Evolutionary conservation across 2,797 vertebrate genomes (phyloP), one percentile per base, ranked within the genome.

Genomic region (Intellagama lesueurii): DNA sequence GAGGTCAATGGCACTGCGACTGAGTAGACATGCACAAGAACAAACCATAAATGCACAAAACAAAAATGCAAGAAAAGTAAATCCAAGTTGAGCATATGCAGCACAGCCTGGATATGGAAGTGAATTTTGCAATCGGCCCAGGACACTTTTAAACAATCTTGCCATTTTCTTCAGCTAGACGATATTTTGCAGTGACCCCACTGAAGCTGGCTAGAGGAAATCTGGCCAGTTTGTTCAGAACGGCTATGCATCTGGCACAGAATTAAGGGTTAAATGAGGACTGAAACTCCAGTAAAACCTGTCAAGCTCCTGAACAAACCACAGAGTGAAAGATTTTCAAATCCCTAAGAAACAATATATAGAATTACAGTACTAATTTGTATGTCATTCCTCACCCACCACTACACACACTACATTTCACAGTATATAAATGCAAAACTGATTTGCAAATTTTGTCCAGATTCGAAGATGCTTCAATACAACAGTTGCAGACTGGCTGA

Each of bases 371-470:
- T 56, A 16, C 52, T 56, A 64, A 56, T n/a, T 24, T n/a, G 56
- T 86, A 12, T 19, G 76, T 7, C 32, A 24, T 44, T 40, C 11
- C 5, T 5, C 70, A 56, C n/a, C 70, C 2, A 17, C 26, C 32
- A 40, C 17, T 32, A 2, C 4, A 2, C 1, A 76, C 44, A 8
- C 49, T 70, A n/a, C 28, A 77, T 77, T 82, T 76, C 72, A 87
- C 77, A 86, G 47, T 17, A 83, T 7, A 9, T 32, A 56, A 44
- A 77, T 60, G 4, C 30, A 81, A 81, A 3, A 2, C 82, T 44
- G 56, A 16, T 70, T 90, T 92, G 32, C 86, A 79, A 82, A 83
- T 81, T 70, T 92, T 93, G 90, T 86, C 87, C 87, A 92, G 94
- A 81, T 90, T 91, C 87, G 89, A 88, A 88, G 85, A 60, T 77